A percentile compares a stretch with the other conserved stretches of the same genome.
Evolutionary conservation across 2,113 vertebrate species (phyloP).

Genomic region (Sturnira hondurensis): DNA sequence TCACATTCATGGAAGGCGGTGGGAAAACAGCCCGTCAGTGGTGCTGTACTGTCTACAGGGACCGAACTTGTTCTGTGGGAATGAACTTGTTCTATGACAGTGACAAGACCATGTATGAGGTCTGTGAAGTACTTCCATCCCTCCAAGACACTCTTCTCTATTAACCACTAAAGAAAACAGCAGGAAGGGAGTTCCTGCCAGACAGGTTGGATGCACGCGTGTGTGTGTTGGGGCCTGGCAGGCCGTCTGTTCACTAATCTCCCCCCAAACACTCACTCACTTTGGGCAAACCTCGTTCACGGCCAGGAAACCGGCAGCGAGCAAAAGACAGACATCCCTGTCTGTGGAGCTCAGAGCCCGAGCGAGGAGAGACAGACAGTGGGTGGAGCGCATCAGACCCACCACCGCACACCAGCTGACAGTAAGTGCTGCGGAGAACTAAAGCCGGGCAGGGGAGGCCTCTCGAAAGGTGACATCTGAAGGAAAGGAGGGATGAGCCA

Average conservation of each 20-base stretch:
- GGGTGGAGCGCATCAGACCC: background rate
- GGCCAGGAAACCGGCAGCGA: background rate
- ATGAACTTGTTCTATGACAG: background rate
- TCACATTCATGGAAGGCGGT: background rate
- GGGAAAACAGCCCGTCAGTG: background rate
- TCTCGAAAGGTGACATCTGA: background rate
- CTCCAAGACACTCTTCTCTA: background rate
- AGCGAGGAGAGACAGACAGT: background rate
- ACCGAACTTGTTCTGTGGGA: background rate
- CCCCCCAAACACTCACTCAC: background rate
- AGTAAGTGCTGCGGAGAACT: background rate
- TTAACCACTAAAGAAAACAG: background rate
- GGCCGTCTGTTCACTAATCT: background rate
- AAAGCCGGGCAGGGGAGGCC: background rate
- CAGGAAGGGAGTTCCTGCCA: background rate
- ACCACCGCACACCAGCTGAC: background rate
- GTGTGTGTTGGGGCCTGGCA: background rate
- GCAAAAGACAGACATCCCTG: background rate
- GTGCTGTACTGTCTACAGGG: background rate
- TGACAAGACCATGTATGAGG: background rate
- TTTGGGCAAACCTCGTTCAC: background rate
- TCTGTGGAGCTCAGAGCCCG: background rate
- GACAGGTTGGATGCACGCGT: accelerated
- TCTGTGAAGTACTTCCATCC: background rate
- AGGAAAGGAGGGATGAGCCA: background rate